These are phyloP conservation scores for Luperina nickerlii DNA, from an alignment of 2,888 invertebrate genomes.

Conservation along the genomic window DNA sequence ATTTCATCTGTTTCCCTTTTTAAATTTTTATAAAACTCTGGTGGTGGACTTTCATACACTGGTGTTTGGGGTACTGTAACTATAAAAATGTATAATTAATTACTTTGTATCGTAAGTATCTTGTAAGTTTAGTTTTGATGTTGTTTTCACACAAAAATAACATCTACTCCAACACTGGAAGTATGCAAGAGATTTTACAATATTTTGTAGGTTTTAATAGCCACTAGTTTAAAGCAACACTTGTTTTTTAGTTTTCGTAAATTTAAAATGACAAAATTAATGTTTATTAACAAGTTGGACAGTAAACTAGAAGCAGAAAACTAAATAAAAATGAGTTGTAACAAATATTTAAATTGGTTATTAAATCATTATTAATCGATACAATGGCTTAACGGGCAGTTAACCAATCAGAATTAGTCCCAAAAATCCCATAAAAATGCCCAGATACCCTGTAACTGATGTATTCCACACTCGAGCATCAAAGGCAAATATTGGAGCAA, in stretches of 20 bases:
- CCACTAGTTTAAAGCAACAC: no score
- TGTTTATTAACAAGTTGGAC: no score
- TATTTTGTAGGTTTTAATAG: background rate
- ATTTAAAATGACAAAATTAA: no score
- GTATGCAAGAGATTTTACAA: background rate
- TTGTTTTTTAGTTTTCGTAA: no score
- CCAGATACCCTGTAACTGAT: no score
- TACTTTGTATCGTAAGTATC: background rate
- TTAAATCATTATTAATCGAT: no score
- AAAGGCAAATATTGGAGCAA: no score
- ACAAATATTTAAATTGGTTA: no score
- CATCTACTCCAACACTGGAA: background rate
- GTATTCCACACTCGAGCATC: no score
- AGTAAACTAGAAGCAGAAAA: no score
- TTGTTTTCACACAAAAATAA: background rate
- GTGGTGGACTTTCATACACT: slow-evolving; percentile 79
- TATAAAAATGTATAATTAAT: slow-evolving; percentile 17
- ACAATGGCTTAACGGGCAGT: background rate
- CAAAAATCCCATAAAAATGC: no score
- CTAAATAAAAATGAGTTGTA: no score
- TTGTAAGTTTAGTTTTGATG: background rate
- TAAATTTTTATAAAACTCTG: slow-evolving; percentile 83
- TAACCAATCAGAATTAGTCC: background rate
- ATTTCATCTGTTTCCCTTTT: slow-evolving; percentile 87
- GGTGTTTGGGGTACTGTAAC: slow-evolving; percentile 79